Conservation (phyloP, 2,888 invertebrate genomes). For the Pristionchus mayeri region DNA sequence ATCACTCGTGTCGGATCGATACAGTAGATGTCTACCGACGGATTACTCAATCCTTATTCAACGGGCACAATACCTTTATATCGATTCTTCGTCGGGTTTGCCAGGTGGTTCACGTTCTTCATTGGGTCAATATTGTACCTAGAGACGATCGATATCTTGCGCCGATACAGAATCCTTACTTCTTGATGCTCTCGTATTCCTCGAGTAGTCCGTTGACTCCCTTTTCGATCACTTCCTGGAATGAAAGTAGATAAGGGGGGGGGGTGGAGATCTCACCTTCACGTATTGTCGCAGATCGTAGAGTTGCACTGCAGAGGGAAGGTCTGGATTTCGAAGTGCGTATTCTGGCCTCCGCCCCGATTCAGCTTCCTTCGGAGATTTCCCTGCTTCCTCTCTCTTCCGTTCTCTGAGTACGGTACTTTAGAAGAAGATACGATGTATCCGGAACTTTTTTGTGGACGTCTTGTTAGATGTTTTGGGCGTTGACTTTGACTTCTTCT, state of each 20-base stretch:
- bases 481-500: too few species aligned
- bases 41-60: background rate
- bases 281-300: background rate
- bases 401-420: too few species aligned
- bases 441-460: too few species aligned
- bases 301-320: background rate
- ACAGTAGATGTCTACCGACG: background rate
- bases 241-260: too few species aligned
- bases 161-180: too few species aligned
- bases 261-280: background rate
- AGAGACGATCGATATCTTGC: too few species aligned
- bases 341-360: background rate
- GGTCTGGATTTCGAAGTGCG: background rate
- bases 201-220: background rate
- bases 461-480: too few species aligned
- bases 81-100: conserved; percentile 9
- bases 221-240: background rate
- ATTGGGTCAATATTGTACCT: conserved; percentile 3
- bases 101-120: background rate
- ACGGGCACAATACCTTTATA: background rate
- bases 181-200: conserved; percentile 18
- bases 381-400: background rate
- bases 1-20: conserved; percentile 34
- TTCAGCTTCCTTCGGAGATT: background rate
- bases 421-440: too few species aligned